These are phyloP conservation scores for Trogon melanurus DNA, from an alignment of 2,113 vertebrate genomes.

Conservation along the genomic window DNA sequence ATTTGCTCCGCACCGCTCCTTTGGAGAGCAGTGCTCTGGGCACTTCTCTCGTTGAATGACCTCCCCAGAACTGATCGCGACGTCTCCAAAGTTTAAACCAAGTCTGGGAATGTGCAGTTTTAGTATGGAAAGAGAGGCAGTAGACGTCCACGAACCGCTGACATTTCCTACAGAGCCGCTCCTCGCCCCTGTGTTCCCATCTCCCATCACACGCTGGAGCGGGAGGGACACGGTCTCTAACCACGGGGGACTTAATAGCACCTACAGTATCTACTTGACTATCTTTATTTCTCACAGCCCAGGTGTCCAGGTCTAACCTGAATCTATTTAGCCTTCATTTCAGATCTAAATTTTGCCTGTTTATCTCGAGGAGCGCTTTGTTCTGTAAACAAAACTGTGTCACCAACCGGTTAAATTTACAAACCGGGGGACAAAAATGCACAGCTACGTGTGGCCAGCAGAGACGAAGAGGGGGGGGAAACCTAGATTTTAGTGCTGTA, in stretches of 20 bases:
- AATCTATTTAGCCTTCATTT: not conserved
- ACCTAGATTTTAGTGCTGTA: not conserved
- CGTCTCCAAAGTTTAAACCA: not conserved
- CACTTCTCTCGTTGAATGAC: not conserved
- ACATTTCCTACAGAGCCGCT: not conserved
- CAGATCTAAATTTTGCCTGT: not conserved
- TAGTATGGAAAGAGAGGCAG: not conserved
- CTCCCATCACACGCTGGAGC: not conserved
- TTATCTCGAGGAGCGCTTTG: not conserved
- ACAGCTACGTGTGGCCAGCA: not conserved
- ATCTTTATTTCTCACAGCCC: not conserved
- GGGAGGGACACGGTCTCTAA: not conserved
- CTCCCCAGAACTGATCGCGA: not conserved
- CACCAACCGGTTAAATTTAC: not conserved
- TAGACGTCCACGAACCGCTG: accelerated
- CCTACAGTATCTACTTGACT: not conserved
- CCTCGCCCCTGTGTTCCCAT: not conserved
- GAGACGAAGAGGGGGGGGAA: not conserved
- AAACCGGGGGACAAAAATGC: not conserved
- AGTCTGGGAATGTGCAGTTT: not conserved
- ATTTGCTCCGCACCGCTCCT: conserved; percentile 45
- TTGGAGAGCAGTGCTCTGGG: conserved; percentile 26
- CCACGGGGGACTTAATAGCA: not conserved
- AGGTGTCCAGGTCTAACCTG: not conserved
- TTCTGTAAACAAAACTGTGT: not conserved